Base-by-base conservation (phyloP, 2,797 vertebrate genomes). In the Remorina albescens region DNA sequence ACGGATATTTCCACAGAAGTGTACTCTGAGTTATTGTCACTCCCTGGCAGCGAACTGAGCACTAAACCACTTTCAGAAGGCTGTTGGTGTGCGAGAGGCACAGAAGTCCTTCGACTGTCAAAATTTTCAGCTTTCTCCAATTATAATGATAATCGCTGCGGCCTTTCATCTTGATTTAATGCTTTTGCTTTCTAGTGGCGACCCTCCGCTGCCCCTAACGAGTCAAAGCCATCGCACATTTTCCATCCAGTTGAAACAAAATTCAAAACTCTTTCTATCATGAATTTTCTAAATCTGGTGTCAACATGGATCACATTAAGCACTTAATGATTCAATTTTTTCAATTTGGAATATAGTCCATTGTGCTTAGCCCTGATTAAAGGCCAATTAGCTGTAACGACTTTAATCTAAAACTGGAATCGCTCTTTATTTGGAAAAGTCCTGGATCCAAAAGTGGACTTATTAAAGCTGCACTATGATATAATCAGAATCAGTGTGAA, bases 51-150 rank as follows among this genome's bases (percentile, higher is more conserved):
- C 67, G n/a, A 2, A 26, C 18, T 5, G 9, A 30, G 16, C 26
- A 4, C 49, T 65, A 4, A 71, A 50, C 53, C 25, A 26, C 37
- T 47, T 55, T 75, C 21, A 69, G 42, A 36, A 42, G 19, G n/a
- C 9, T 6, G 25, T 30, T 16, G 3, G 25, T 34, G 58, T 64
- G 21, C 1, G 19, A 19, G 44, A 49, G 23, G 10, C 12, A 50
- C 47, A 25, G 51, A 32, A 47, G 28, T 8, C 16, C n/a, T 64
- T 51, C 36, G 44, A 62, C 13, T 8, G 10, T 34, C n/a, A 41
- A 42, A 60, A 34, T n/a, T 36, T 26, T 7, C 36, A 62, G 32
- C 8, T 7, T 60, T 63, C 28, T 54, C 5, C 34, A 54, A 69
- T 41, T 1, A 59, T n/a, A n/a, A 41, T 36, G 1, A 4, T 36